These are phyloP conservation scores for Crematogaster levior DNA, from an alignment of 2,888 invertebrate species.

Conservation along the genomic window DNA sequence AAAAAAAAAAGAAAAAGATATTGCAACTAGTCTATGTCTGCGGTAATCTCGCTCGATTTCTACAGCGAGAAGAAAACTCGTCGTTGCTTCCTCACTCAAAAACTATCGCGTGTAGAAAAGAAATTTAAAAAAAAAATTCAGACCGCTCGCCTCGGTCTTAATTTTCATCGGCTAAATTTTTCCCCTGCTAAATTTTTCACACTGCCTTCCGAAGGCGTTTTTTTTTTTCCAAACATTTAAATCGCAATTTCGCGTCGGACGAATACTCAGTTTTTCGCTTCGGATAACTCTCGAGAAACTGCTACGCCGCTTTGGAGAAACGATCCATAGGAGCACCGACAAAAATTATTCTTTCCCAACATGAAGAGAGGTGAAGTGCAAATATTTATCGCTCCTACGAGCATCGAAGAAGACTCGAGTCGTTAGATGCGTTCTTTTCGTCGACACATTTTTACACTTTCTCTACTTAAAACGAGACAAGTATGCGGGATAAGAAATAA, in stretches of 20 bases:
- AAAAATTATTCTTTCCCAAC: constrained; percentile 31
- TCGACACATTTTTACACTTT: constrained; percentile 23
- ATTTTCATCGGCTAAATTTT: constrained; percentile 19
- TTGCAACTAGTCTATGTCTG: constrained; percentile 23
- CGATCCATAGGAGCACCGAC: neutral
- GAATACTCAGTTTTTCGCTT: constrained; percentile 9
- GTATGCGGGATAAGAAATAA: neutral
- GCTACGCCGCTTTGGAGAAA: constrained; percentile 1
- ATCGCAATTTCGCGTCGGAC: constrained; percentile 28
- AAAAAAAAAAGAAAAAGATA: constrained; percentile 3
- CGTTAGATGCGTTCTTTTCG: constrained; percentile 8
- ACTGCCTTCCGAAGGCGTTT: neutral
- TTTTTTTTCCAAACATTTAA: constrained; percentile 13
- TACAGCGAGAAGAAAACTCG: neutral
- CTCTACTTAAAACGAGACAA: constrained; percentile 1
- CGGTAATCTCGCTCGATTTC: constrained; percentile 39
- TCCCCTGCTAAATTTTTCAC: neutral
- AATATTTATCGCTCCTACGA: constrained; percentile 31
- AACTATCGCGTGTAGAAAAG: constrained; percentile 6
- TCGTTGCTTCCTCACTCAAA: constrained; percentile 8
- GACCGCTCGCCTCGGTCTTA: neutral
- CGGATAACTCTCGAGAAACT: constrained; percentile 23
- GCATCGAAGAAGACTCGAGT: neutral
- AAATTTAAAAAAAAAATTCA: neutral
- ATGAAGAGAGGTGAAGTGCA: neutral